A percentile compares a stretch with the other conserved stretches of the same genome.
These are phyloP conservation scores for Nemotelus nigrinus DNA, from an alignment of 2,888 invertebrate species.

Conservation along the genomic window DNA sequence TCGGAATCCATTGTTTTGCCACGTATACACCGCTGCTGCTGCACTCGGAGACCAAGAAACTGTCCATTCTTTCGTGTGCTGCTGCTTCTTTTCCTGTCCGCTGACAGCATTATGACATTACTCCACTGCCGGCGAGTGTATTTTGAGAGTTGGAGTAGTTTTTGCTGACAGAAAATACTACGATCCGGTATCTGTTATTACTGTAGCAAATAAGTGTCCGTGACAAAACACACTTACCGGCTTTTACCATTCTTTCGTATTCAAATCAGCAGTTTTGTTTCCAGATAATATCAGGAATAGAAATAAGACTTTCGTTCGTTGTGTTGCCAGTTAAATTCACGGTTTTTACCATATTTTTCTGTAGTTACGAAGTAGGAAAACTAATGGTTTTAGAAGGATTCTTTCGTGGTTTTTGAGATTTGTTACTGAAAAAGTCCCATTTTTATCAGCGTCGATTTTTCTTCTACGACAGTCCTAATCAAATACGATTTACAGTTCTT, in stretches of 20 bases:
- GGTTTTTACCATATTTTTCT: neutral
- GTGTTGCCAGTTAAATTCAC: too few species aligned
- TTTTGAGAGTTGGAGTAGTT: conserved; percentile 19
- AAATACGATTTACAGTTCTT: too few species aligned
- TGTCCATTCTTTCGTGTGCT: conserved; percentile 14
- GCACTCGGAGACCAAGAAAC: conserved; percentile 10
- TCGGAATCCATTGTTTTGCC: conserved; percentile 40
- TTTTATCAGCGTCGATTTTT: too few species aligned
- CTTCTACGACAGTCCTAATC: too few species aligned
- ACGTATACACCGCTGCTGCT: neutral
- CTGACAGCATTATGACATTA: conserved; percentile 23
- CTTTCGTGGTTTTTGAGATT: neutral
- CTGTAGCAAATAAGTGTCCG: conserved; percentile 43
- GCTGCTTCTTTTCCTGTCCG: conserved; percentile 3
- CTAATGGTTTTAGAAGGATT: neutral
- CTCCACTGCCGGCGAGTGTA: neutral
- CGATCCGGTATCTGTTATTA: conserved; percentile 42
- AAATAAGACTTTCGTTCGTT: neutral
- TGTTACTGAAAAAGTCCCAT: too few species aligned
- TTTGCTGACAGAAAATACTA: conserved; percentile 46
- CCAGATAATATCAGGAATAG: conserved; percentile 31
- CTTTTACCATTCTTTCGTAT: conserved; percentile 34
- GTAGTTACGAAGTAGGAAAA: neutral
- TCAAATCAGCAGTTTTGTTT: conserved; percentile 44
- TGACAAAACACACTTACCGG: conserved; percentile 42